phyloP scores from a whole-genome alignment of 1,140 invertebrate genomes.

The Drosophila orena region DNA sequence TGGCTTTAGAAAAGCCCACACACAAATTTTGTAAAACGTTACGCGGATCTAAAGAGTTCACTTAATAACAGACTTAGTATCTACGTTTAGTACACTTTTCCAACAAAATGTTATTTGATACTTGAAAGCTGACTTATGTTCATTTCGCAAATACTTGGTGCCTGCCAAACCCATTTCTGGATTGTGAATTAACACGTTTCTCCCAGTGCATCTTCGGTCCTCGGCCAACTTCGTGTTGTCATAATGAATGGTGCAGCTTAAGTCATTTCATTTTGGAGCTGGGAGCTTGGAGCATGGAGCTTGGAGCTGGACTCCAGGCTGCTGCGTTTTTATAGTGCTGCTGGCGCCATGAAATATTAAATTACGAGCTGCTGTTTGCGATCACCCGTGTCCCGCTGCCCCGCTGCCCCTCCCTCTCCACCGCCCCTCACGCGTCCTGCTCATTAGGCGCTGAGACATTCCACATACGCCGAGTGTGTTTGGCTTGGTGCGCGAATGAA shows the following conservation, averaged over 20 bases:
- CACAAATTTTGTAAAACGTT: too few species aligned
- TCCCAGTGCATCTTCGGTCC: conserved; percentile 15
- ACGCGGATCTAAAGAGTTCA: too few species aligned
- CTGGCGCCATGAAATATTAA: conserved; percentile 85
- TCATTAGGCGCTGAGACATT: conserved; percentile 58
- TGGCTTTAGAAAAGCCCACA: too few species aligned
- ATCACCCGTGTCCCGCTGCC: conserved; percentile 10
- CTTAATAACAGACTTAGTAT: too few species aligned
- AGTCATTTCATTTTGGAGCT: conserved; percentile 83
- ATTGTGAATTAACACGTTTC: background rate
- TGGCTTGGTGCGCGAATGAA: conserved; percentile 44
- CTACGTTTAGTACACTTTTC: too few species aligned
- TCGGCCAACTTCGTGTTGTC: conserved; percentile 77
- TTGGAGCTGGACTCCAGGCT: conserved; percentile 51
- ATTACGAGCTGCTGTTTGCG: conserved; percentile 81
- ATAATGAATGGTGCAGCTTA: conserved; percentile 84
- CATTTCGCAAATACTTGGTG: too few species aligned
- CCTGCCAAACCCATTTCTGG: too few species aligned
- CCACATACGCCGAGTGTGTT: conserved; percentile 68
- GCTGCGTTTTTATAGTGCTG: conserved; percentile 78
- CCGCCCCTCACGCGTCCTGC: conserved; percentile 1
- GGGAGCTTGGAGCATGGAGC: conserved; percentile 61
- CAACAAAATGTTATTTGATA: too few species aligned
- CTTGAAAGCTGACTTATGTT: too few species aligned
- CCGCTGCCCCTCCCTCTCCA: background rate